Evolutionary conservation across 2,888 invertebrate genomes (phyloP), one percentile per base, ranked within the genome.

Genomic region (Anodontia alba): DNA sequence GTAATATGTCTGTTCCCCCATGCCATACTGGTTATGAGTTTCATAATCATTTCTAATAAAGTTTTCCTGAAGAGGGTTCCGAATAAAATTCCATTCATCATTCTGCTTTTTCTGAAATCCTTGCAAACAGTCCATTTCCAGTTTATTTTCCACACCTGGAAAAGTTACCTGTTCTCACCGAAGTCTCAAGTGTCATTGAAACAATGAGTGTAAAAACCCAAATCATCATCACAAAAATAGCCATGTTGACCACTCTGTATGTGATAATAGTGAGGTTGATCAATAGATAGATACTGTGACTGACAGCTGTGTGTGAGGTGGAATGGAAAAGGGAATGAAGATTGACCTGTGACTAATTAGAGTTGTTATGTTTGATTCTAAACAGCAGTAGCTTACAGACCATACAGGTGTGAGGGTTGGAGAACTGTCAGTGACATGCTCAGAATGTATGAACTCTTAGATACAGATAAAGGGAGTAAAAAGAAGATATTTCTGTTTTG

Each of bases 1-100:
- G n/a, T n/a, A n/a, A n/a, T n/a, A n/a, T n/a, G n/a, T n/a, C n/a
- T n/a, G n/a, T n/a, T n/a, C n/a, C n/a, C n/a, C n/a, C n/a, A n/a
- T n/a, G n/a, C n/a, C n/a, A n/a, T n/a, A n/a, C n/a, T n/a, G n/a
- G n/a, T n/a, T n/a, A n/a, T n/a, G n/a, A n/a, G 33, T 62, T 33
- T 17, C 33, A 33, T 62, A 62, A 15, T 62, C 62, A 33, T 62
- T 29, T 33, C 23, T 20, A 62, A 33, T 17, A 17, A 62, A 62
- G 33, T 62, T 62, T 17, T 33, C 62, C 62, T 62, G 62, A 17
- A 62, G 62, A 33, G 62, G 62, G 20, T 62, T 62, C 29, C 20
- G 33, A 62, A 62, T 62, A 62, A 62, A 62, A 62, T 62, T 33
- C 62, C 26, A 17, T 5, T 33, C 33, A 33, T 62, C 33, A 17